Evolutionary conservation across 1,140 invertebrate species (phyloP).

Genomic region (Venturia canescens): DNA sequence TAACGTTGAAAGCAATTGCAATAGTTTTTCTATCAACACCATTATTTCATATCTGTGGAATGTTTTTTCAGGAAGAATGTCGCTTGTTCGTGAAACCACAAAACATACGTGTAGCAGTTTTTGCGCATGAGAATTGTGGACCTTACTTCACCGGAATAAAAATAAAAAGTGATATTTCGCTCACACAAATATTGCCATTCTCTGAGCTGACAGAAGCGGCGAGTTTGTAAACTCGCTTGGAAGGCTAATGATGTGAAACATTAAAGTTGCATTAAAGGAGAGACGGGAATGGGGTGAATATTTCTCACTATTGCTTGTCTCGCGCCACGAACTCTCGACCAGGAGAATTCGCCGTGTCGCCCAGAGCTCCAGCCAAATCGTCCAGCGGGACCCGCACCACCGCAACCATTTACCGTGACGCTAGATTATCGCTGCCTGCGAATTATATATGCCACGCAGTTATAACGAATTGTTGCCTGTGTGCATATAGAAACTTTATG

Average conservation of each 20-base stretch:
- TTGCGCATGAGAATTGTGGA: neutral
- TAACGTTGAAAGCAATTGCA: too few species aligned
- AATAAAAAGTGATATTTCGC: neutral
- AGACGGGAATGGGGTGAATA: constrained; percentile 30
- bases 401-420: constrained; percentile 40
- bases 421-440: constrained; percentile 33
- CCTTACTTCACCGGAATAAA: neutral
- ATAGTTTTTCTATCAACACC: too few species aligned
- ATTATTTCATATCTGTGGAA: too few species aligned
- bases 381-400: constrained; percentile 10
- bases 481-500: neutral
- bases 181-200: neutral
- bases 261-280: constrained; percentile 48
- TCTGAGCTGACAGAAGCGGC: neutral
- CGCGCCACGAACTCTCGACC: constrained; percentile 1
- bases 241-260: constrained; percentile 48
- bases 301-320: constrained; percentile 47
- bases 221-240: neutral
- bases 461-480: constrained; percentile 19
- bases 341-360: constrained; percentile 28
- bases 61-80: too few species aligned
- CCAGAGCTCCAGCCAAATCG: constrained; percentile 29
- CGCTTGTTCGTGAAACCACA: neutral
- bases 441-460: constrained; percentile 12
- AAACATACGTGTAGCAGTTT: neutral